These are phyloP conservation scores for Tetramorium bicarinatum DNA, from an alignment of 2,888 invertebrate species.

Conservation along the genomic window DNA sequence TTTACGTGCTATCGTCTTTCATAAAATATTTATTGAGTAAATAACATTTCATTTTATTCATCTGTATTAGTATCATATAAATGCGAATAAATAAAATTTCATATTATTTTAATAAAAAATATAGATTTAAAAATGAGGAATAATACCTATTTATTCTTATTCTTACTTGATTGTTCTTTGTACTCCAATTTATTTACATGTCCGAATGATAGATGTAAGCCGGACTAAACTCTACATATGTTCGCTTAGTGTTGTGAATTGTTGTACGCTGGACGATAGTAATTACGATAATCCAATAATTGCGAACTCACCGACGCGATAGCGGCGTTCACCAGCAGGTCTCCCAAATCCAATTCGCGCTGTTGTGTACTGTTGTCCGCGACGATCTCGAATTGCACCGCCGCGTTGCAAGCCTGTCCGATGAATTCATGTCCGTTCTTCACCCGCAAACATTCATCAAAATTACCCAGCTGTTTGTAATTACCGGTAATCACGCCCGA, in stretches of 20 bases:
- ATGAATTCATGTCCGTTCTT: slow-evolving; percentile 86
- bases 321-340: slow-evolving; percentile 76
- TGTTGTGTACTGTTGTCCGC: slow-evolving; percentile 42
- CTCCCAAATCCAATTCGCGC: slow-evolving; percentile 72
- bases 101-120: background rate
- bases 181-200: background rate
- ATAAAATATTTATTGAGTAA: background rate
- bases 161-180: background rate
- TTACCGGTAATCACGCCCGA: slow-evolving; percentile 91
- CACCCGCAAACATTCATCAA: slow-evolving; percentile 90
- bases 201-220: too few species aligned
- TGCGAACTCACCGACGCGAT: slow-evolving; percentile 78
- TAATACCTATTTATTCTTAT: background rate
- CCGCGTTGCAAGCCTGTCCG: slow-evolving; percentile 91
- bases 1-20: background rate
- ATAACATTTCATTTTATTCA: background rate
- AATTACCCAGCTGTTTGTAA: slow-evolving; percentile 91
- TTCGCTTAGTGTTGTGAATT: background rate
- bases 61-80: background rate
- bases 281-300: background rate
- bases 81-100: background rate
- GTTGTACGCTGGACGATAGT: background rate
- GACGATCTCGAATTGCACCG: slow-evolving; percentile 85
- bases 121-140: background rate
- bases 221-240: background rate